Conservation (phyloP, 1,140 invertebrate genomes). For the Halictus rubicundus region DNA sequence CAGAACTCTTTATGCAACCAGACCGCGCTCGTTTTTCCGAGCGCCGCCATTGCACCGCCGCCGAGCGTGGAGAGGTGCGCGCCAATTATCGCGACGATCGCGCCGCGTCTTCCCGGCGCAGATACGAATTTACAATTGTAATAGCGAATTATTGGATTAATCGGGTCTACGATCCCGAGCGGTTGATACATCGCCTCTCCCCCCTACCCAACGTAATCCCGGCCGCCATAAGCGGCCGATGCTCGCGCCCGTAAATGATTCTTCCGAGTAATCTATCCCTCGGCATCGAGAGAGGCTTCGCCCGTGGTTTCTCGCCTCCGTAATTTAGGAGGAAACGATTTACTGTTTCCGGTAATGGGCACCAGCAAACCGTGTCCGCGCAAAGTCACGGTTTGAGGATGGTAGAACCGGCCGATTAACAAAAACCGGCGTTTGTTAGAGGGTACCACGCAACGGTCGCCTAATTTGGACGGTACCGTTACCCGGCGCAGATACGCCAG, state of each 20-base stretch:
- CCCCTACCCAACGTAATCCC: background rate
- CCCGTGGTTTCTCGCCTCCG: conserved; percentile 58
- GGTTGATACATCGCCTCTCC: background rate
- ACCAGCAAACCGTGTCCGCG: conserved; percentile 56
- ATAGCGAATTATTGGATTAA: conserved; percentile 12
- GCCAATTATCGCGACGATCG: conserved; percentile 9
- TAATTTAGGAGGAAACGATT: conserved; percentile 72
- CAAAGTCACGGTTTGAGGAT: conserved; percentile 23
- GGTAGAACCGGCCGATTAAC: conserved; percentile 34
- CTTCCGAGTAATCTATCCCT: conserved; percentile 40
- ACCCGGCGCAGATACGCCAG: conserved; percentile 9
- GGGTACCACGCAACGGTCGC: conserved; percentile 19
- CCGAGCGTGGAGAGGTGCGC: background rate
- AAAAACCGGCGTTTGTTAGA: conserved; percentile 50
- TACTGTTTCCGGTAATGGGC: conserved; percentile 63
- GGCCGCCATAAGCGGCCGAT: conserved; percentile 13
- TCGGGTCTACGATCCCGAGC: background rate
- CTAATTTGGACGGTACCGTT: conserved; percentile 55
- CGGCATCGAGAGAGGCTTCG: conserved; percentile 22
- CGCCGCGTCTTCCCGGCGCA: background rate
- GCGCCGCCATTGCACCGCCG: background rate
- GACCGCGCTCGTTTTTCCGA: background rate
- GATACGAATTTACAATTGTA: conserved; percentile 25
- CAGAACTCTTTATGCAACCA: background rate
- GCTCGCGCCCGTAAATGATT: conserved; percentile 27